Base-by-base conservation (phyloP, 2,113 vertebrate species). In the Eurystomus gularis region DNA sequence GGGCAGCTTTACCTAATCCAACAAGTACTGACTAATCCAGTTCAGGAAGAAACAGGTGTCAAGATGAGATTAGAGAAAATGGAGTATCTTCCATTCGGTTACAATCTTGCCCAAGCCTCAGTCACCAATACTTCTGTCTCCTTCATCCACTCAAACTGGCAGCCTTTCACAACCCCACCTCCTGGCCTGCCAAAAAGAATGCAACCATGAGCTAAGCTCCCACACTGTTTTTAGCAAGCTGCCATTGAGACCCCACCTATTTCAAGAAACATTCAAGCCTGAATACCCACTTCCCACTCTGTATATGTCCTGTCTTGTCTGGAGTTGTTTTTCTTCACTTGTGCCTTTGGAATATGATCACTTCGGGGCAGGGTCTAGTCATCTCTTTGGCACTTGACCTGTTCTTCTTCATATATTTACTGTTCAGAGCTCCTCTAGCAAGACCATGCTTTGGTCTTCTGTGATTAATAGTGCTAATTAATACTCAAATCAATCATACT, bases 271-370 rank as follows among this genome's bases (percentile, higher is more conserved):
- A 91, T 89, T 65, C 81, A 72, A 89, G 86, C 83, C 96, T 92
- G 61, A 95, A 87, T 89, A 84, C 88, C 94, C 96, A 96, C 88
- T 97, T 96, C 95, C 95, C 91, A 95, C 92, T 95, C 81, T n/a
- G 80, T 77, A 96, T 96, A 37, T 94, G 95, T 94, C 91, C 77
- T 76, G 91, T 94, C 92, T 96, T 96, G 96, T 42, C 95, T 91
- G 73, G n/a, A 19, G 76, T 80, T 84, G 86, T 90, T 93, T 78
- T 93, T 89, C 86, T 94, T 93, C 71, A 89, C 88, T 72, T 93
- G 90, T 80, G 84, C 75, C 88, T 96, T 78, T 88, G 86, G 94
- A 93, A 90, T 76, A 95, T 35, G 88, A 93, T 88, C 86, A 78
- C 96, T 96, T 10, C 90, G 86, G 96, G 96, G 94, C 94, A 96